Evolutionary conservation across 2,113 vertebrate species (phyloP).

Genomic region (Elephas maximus): DNA sequence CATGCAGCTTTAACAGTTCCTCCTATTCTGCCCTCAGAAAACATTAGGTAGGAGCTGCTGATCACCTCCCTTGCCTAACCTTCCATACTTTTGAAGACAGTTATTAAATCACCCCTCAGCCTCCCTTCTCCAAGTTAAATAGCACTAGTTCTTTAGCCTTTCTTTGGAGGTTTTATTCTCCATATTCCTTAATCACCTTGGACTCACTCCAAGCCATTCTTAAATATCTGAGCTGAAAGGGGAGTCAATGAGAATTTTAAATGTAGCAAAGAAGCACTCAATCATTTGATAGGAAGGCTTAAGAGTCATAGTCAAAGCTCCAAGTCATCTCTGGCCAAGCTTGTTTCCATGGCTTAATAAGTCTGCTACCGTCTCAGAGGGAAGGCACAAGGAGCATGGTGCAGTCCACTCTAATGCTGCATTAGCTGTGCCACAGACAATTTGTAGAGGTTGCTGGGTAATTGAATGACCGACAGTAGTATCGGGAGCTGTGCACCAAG

Average conservation of each 20-base stretch:
- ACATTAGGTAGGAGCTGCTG: no score
- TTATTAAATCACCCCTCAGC: not conserved
- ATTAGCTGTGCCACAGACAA: not conserved
- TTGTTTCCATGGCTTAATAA: rapidly evolving
- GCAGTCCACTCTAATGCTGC: rapidly evolving
- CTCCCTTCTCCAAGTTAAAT: not conserved
- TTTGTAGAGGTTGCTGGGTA: constrained; percentile 69
- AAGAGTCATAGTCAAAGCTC: not conserved
- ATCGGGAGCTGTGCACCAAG: constrained; percentile 77
- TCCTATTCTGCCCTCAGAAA: no score
- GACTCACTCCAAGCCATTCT: constrained; percentile 12
- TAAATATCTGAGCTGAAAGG: not conserved
- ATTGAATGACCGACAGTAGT: constrained; percentile 74
- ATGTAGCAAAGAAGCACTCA: not conserved
- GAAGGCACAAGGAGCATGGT: not conserved
- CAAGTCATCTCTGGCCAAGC: not conserved
- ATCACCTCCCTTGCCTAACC: not conserved
- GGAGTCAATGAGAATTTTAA: not conserved
- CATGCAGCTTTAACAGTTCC: not conserved
- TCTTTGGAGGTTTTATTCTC: constrained; percentile 31
- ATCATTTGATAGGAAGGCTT: not conserved
- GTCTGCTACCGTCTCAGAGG: not conserved
- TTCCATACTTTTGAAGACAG: not conserved
- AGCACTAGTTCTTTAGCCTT: not conserved
- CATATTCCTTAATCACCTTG: not conserved